Evolutionary conservation across 2,888 invertebrate genomes (phyloP), one percentile per base, ranked within the genome.

Genomic region (Branchinecta sandiegonensis): DNA sequence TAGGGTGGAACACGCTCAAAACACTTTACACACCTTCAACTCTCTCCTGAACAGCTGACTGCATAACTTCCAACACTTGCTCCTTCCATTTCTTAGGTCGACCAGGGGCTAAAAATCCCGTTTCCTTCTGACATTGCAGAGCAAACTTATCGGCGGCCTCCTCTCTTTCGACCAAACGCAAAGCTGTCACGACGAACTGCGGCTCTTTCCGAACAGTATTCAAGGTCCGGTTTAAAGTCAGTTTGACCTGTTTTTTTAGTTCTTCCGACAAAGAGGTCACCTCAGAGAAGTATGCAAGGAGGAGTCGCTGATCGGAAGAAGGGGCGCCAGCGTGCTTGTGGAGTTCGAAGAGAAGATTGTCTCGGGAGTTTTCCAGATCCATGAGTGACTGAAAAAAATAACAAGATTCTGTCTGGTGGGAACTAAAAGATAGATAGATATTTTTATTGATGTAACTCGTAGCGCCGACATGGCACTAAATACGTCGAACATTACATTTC

Each of bases 121-220:
- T 89, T 73, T 87, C 86, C 71, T 84, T 85, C 74, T 86, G 84
- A 76, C 89, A 85, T 80, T 87, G 86, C 71, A 88, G 75, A 11
- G 93, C 90, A 79, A 90, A 88, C 73, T 86, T 85, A 81, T 99
- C 99, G 48, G 91, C 87, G 79, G 90, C 91, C 76, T 99, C 96
- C 78, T 99, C 99, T 68, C 97, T 82, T 78, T 99, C 97, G 74
- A 99, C 92, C 69, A 99, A 95, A 72, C 99, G 83, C 50, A 99
- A 78, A 0, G 93, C 95, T 9, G 96, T 96, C 0, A 99, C 99
- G 73, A 99, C 91, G 10, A 94, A 87, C 0, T 92, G 93, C 0
- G 94, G 94, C 76, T 94, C 92, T 77, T 94, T 93, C 37, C 95
- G 83, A 0, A 96, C 94, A 2, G 94, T 94, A 76, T 94, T 94